Evolutionary conservation across 2,888 invertebrate genomes (phyloP).

Genomic region (Eilema depressum): DNA sequence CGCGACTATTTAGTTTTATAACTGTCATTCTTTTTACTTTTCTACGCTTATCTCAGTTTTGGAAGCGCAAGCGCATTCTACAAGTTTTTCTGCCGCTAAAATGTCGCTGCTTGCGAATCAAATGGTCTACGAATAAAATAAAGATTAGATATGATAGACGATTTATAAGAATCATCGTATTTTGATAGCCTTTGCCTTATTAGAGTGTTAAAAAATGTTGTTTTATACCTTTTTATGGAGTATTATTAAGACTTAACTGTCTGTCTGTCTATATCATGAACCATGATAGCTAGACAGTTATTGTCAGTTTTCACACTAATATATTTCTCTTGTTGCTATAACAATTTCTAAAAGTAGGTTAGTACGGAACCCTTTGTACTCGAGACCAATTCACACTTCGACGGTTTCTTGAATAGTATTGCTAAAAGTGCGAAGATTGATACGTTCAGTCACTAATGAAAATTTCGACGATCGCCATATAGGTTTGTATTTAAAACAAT

Average conservation of each 20-base stretch:
- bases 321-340: too few species aligned
- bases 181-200: neutral
- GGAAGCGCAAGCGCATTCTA: constrained; percentile 60
- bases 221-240: too few species aligned
- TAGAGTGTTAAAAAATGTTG: neutral
- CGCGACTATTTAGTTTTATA: constrained; percentile 57
- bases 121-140: neutral
- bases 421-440: too few species aligned
- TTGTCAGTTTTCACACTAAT: too few species aligned
- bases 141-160: neutral
- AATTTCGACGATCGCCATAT: neutral
- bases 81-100: constrained; percentile 57
- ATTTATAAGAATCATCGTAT: neutral
- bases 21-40: constrained; percentile 64
- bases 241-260: too few species aligned
- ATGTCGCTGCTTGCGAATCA: constrained; percentile 49
- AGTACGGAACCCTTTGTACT: too few species aligned
- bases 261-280: too few species aligned
- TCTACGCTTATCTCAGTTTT: constrained; percentile 57
- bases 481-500: neutral
- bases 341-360: too few species aligned
- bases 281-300: too few species aligned
- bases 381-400: too few species aligned
- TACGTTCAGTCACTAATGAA: neutral
- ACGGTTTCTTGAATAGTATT: too few species aligned